Evolutionary conservation across 2,797 vertebrate species (phyloP), one percentile per base, ranked within the genome.

Genomic region (Moxostoma hubbsi): DNA sequence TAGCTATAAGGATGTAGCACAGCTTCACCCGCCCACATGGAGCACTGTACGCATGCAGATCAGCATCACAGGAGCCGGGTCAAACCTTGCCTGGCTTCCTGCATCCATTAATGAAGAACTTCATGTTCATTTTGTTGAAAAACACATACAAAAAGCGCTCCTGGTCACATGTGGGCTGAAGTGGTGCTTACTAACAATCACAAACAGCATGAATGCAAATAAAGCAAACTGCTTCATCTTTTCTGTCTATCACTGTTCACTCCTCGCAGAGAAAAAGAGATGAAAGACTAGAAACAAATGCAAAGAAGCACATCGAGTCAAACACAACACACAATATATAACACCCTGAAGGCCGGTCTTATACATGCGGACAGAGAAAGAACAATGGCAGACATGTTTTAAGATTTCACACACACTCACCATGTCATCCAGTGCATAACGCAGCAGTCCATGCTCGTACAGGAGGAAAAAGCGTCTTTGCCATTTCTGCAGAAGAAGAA

Each of bases 401-500:
- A 12, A 63, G 53, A 15, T 61, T 5, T 61, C n/a, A 47, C 18
- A 68, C 5, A 68, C 10, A 94, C 97, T 96, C 83, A 99, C 97
- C 96, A 98, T 97, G 90, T 98, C 98, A 62, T 99, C 98, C 91
- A 99, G 90, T 79, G 97, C 98, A 0, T 98, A 99, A 79, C 97
- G 96, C 84, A 99, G 91, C 55, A 98, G 90, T 82, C 97, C 98
- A 0, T 99, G 97, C 85, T 99, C 97, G 59, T 99, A 99, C 13
- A 99, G 96, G 85, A 99, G 95, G 90, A 99, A 99, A 92, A 99
- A 99, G 49, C 98, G 94, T 72, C 97, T 93, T 85, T 99, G 98
- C 98, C 98, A 99, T 95, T 99, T 99, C 97, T 99, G 92, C 63
- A 90, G 88, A 46, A 80, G 61, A 68, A 81, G 8, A 84, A 63